Evolutionary conservation across 1,140 invertebrate genomes (phyloP).

Genomic region (Sarcophaga bullata): DNA sequence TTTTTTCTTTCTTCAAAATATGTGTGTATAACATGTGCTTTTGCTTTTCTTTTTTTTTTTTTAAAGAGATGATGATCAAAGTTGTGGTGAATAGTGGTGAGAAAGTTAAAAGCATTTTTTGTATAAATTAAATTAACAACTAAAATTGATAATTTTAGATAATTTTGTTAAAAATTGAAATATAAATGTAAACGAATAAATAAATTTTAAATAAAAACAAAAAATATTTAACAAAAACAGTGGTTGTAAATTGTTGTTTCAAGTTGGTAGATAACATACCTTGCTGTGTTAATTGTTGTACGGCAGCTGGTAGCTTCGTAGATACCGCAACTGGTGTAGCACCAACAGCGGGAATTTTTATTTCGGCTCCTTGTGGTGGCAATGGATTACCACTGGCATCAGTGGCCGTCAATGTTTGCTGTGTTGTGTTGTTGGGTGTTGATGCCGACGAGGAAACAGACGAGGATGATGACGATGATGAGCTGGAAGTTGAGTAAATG

Average conservation of each 20-base stretch:
- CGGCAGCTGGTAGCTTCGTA: constrained; percentile 71
- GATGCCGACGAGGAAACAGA: constrained; percentile 11
- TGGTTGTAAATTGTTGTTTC: constrained; percentile 8
- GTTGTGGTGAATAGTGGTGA: constrained; percentile 19
- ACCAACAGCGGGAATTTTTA: constrained; percentile 73
- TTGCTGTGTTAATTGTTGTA: constrained; percentile 71
- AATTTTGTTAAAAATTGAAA: constrained; percentile 37
- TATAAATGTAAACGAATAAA: background rate
- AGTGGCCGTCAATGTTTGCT: constrained; percentile 44
- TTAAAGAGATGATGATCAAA: background rate
- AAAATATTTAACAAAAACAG: background rate
- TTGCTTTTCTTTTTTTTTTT: background rate
- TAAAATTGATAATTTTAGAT: constrained; percentile 12
- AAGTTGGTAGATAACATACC: constrained; percentile 60
- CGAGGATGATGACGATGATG: constrained; percentile 33
- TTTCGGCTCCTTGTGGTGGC: constrained; percentile 68
- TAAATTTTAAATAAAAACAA: constrained; percentile 24
- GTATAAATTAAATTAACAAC: constrained; percentile 8
- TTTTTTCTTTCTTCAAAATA: background rate
- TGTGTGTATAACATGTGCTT: constrained; percentile 24
- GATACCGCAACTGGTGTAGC: constrained; percentile 73
- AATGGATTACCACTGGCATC: constrained; percentile 53
- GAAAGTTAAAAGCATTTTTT: constrained; percentile 35
- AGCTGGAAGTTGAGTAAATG: constrained; percentile 36
- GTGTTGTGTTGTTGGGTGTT: constrained; percentile 42